A percentile compares a stretch with the other conserved stretches of the same genome.
phyloP scores from a whole-genome alignment of 2,888 invertebrate genomes.

The Aquatica leii region DNA sequence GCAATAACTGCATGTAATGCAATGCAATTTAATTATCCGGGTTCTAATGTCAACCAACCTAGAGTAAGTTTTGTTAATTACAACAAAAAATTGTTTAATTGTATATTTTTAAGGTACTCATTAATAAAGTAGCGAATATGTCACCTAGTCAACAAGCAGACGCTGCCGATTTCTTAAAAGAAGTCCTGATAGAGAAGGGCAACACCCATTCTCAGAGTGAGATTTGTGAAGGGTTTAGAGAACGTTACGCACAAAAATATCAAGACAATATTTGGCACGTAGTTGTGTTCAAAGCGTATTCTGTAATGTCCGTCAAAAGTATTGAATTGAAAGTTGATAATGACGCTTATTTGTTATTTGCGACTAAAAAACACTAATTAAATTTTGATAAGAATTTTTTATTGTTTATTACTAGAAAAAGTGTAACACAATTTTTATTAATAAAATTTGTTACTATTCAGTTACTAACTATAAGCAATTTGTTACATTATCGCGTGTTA shows the following conservation, averaged over 20 bases:
- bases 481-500: no score
- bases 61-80: background rate
- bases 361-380: constrained; percentile 20
- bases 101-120: constrained; percentile 8
- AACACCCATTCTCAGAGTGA: background rate
- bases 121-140: constrained; percentile 14
- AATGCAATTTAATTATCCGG: background rate
- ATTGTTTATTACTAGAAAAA: no score
- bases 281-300: constrained; percentile 20
- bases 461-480: constrained; percentile 7
- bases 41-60: background rate
- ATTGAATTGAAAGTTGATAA: constrained; percentile 18
- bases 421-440: no score
- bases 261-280: constrained; percentile 15
- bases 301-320: constrained; percentile 13
- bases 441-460: background rate
- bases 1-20: background rate
- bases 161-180: constrained; percentile 18
- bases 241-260: constrained; percentile 14
- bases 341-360: constrained; percentile 18
- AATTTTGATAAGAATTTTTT: no score
- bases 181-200: background rate
- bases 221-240: constrained; percentile 11
- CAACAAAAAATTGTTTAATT: background rate
- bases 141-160: constrained; percentile 13